These are phyloP conservation scores for Neogale vison DNA, from an alignment of 2,113 vertebrate species.

Conservation along the genomic window DNA sequence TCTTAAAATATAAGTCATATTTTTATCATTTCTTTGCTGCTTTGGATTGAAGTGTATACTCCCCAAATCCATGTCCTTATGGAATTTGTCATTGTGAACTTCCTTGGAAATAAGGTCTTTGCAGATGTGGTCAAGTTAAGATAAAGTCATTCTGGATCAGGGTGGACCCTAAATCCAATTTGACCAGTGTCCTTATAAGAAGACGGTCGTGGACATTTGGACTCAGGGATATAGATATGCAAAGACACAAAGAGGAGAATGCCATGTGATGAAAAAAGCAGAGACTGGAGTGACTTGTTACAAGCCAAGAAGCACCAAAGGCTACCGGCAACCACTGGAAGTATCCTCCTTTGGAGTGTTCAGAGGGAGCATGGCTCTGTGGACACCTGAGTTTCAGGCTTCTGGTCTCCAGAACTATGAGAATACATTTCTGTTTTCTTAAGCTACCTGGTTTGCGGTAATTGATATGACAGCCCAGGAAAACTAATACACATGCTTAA, in stretches of 20 bases:
- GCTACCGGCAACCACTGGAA: no score
- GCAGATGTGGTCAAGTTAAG: neutral
- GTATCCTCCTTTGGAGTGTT: neutral
- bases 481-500: neutral
- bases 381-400: neutral
- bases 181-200: neutral
- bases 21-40: neutral
- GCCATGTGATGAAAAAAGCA: no score
- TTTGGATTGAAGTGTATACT: neutral
- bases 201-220: neutral
- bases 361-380: fast-evolving
- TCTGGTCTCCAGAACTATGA: neutral
- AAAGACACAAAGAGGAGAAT: neutral
- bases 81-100: neutral
- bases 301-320: neutral
- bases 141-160: neutral
- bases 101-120: neutral
- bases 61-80: neutral
- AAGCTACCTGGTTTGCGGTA: neutral
- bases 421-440: neutral
- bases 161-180: neutral
- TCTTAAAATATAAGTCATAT: neutral
- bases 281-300: no score
- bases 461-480: neutral
- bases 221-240: neutral